A percentile compares a stretch with the other conserved stretches of the same genome.
Evolutionary conservation across 2,888 invertebrate genomes (phyloP).

Genomic region (Hybos culiciformis): DNA sequence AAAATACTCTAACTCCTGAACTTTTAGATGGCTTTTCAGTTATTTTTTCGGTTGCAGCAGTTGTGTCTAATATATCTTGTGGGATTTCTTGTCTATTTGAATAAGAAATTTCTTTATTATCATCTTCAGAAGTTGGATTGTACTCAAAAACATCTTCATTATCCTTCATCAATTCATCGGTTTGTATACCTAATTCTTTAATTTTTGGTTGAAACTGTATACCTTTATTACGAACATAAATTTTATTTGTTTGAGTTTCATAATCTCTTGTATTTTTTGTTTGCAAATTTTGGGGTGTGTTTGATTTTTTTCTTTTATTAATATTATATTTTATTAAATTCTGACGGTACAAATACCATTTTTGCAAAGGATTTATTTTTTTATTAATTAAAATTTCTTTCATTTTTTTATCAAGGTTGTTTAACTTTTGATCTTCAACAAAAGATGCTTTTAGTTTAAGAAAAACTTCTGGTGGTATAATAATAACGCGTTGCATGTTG

Average conservation of each 20-base stretch:
- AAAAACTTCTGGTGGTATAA: slow-evolving; percentile 3
- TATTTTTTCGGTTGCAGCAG: not conserved
- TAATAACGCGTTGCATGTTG: slow-evolving; percentile 1
- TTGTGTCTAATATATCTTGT: not conserved
- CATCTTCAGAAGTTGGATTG: not conserved
- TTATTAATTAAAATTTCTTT: slow-evolving; percentile 1
- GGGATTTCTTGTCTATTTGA: not conserved
- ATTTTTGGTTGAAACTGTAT: not conserved
- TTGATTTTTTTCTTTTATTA: not conserved
- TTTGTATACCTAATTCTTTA: not conserved
- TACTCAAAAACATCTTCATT: no score
- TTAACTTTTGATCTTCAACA: not conserved
- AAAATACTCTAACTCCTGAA: not conserved
- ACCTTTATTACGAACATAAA: not conserved
- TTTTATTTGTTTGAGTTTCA: not conserved
- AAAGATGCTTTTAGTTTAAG: not conserved
- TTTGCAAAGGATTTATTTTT: not conserved
- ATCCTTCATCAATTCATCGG: no score
- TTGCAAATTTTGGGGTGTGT: not conserved
- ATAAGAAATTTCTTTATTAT: not conserved
- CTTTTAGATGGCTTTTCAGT: not conserved
- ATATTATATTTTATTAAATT: not conserved
- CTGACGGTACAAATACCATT: no score
- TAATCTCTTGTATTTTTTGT: not conserved
- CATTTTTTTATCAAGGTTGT: slow-evolving; percentile 1